These are phyloP conservation scores for Beris morrisii DNA, from an alignment of 2,888 invertebrate species.

Conservation along the genomic window DNA sequence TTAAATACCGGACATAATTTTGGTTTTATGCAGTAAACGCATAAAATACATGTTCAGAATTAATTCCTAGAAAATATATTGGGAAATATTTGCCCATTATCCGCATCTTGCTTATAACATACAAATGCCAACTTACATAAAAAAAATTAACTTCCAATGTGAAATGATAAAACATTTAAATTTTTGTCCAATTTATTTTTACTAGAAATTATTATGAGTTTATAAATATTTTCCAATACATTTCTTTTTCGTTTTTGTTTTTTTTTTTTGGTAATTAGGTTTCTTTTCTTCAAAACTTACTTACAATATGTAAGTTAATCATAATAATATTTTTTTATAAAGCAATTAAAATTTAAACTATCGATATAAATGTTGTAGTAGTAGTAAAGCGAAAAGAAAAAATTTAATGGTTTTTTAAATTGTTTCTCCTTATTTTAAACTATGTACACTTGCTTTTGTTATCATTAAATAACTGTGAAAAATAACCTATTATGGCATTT, in stretches of 20 bases:
- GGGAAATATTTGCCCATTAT: too few species aligned
- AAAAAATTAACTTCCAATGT: too few species aligned
- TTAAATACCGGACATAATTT: too few species aligned
- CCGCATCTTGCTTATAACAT: too few species aligned
- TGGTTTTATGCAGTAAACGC: too few species aligned
- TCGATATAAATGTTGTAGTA: slow-evolving; percentile 18
- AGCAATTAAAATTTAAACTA: slow-evolving; percentile 20
- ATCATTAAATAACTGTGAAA: slow-evolving; percentile 30
- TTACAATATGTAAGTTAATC: not conserved
- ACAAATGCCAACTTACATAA: too few species aligned
- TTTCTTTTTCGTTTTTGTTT: slow-evolving; percentile 23
- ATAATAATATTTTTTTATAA: slow-evolving; percentile 10
- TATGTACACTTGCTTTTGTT: slow-evolving; percentile 29
- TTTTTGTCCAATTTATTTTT: slow-evolving; percentile 27
- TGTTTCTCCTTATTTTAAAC: slow-evolving; percentile 22
- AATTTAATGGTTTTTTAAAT: slow-evolving; percentile 15
- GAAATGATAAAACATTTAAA: too few species aligned
- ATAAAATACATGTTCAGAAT: too few species aligned
- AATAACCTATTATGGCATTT: slow-evolving; percentile 32
- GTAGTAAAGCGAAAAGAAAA: slow-evolving; percentile 22
- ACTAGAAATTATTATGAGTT: slow-evolving; percentile 33
- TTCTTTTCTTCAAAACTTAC: too few species aligned
- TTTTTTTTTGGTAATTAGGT: too few species aligned
- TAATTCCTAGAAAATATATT: too few species aligned
- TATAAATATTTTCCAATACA: slow-evolving; percentile 32